These are phyloP conservation scores for Ameiurus melas DNA, from an alignment of 2,113 vertebrate species.

Conservation along the genomic window DNA sequence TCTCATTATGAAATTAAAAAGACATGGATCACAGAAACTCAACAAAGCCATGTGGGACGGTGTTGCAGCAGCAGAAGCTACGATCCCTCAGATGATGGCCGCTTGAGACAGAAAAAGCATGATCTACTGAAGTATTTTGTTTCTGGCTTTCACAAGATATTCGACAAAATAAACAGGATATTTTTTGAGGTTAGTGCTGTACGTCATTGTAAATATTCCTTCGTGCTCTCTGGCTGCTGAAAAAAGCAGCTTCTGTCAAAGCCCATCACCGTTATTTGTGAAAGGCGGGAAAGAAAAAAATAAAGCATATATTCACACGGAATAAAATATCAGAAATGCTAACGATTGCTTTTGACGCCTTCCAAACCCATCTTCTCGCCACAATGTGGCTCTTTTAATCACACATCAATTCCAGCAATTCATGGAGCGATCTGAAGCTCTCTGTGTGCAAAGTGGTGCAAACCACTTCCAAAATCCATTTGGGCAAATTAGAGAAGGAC, in stretches of 20 bases:
- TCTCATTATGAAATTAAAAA: slow-evolving; percentile 46
- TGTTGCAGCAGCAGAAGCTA: background rate
- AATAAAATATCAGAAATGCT: background rate
- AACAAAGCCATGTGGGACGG: background rate
- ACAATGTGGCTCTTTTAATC: slow-evolving; percentile 7
- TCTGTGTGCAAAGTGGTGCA: background rate
- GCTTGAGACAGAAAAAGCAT: background rate
- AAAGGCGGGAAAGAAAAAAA: background rate
- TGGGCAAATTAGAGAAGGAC: slow-evolving; percentile 39
- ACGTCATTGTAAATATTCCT: slow-evolving; percentile 40
- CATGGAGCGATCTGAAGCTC: background rate
- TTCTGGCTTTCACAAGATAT: slow-evolving; percentile 31
- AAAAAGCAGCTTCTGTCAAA: slow-evolving; percentile 39
- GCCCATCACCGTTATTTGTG: slow-evolving; percentile 28
- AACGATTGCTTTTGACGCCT: background rate
- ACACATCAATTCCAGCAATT: background rate
- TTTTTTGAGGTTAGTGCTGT: slow-evolving; percentile 22
- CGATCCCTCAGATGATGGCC: background rate
- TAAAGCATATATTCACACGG: slow-evolving; percentile 10
- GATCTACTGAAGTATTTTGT: background rate
- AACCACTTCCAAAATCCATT: slow-evolving; percentile 47
- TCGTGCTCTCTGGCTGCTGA: slow-evolving; percentile 38
- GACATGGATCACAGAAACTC: slow-evolving; percentile 25
- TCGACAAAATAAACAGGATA: slow-evolving; percentile 44
- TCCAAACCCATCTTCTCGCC: background rate